Evolutionary conservation across 2,797 vertebrate species (phyloP).

Genomic region (Knipowitschia caucasica): DNA sequence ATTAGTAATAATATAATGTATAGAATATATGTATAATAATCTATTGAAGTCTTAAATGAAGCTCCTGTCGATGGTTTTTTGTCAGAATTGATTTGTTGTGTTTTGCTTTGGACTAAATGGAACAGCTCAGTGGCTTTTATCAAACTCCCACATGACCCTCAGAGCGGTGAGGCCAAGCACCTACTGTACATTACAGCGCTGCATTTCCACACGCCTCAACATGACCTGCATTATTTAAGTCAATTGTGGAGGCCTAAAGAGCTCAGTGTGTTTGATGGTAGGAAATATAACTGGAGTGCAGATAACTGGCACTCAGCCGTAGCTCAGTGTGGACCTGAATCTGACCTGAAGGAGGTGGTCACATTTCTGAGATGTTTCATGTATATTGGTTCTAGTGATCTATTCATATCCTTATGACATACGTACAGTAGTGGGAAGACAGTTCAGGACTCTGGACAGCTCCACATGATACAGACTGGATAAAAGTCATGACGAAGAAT

Average conservation of each 20-base stretch:
- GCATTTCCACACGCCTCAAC: conserved; percentile 54
- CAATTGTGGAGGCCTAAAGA: conserved; percentile 42
- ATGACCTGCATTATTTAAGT: conserved; percentile 56
- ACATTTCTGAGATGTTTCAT: conserved; percentile 16
- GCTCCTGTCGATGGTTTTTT: conserved; percentile 19
- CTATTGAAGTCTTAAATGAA: too few relatives aligned
- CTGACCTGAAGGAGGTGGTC: conserved; percentile 39
- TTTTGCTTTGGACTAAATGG: conserved; percentile 47
- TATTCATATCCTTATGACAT: background rate
- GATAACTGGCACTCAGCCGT: conserved; percentile 48
- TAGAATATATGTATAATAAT: too few relatives aligned
- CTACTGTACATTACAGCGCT: conserved; percentile 28
- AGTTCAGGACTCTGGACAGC: conserved; percentile 57
- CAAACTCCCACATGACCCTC: conserved; percentile 51
- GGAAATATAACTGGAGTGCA: conserved; percentile 20
- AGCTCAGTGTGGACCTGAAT: conserved; percentile 20
- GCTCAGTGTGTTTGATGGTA: conserved; percentile 38
- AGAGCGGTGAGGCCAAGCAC: conserved; percentile 37
- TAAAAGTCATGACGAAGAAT: too few relatives aligned
- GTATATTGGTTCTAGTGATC: conserved; percentile 4
- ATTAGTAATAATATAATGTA: too few relatives aligned
- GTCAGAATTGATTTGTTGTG: conserved; percentile 20
- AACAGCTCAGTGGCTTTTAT: conserved; percentile 59
- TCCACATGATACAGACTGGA: conserved; percentile 16
- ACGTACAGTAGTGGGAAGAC: background rate